A percentile compares a stretch with the other conserved stretches of the same genome.
phyloP scores from a whole-genome alignment of 2,113 vertebrate genomes.

The Jaculus jaculus region DNA sequence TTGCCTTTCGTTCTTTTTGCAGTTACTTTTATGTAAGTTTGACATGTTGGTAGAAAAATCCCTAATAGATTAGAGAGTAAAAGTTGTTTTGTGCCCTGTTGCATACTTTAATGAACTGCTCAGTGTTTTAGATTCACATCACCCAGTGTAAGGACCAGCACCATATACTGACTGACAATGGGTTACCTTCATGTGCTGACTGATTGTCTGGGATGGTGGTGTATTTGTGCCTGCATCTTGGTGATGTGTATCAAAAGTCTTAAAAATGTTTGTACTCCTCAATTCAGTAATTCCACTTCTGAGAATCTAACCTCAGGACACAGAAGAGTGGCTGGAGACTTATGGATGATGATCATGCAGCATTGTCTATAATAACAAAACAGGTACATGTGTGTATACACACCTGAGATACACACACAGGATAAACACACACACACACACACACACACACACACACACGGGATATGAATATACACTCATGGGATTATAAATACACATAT shows the following conservation, averaged over 20 bases:
- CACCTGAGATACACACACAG: neutral
- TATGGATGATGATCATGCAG: neutral
- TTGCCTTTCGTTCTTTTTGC: neutral
- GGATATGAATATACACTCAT: too few species aligned
- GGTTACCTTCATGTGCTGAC: neutral
- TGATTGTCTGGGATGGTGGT: neutral
- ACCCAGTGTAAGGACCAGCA: neutral
- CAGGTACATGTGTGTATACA: neutral
- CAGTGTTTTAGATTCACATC: neutral
- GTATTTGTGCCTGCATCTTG: neutral
- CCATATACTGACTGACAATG: too few species aligned
- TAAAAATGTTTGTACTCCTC: constrained; percentile 30
- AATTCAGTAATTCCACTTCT: neutral
- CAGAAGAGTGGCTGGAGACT: neutral
- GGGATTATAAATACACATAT: too few species aligned
- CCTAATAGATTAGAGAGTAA: neutral
- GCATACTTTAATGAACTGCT: constrained; percentile 5
- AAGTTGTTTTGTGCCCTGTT: neutral
- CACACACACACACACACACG: neutral
- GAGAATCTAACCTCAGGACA: neutral
- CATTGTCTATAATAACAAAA: neutral
- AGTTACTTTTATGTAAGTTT: neutral
- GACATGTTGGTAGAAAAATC: neutral
- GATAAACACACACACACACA: too few species aligned
- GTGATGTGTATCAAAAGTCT: neutral